A percentile compares a stretch with the other conserved stretches of the same genome.
phyloP scores from a whole-genome alignment of 2,113 vertebrate genomes.

The Archilochus colubris region DNA sequence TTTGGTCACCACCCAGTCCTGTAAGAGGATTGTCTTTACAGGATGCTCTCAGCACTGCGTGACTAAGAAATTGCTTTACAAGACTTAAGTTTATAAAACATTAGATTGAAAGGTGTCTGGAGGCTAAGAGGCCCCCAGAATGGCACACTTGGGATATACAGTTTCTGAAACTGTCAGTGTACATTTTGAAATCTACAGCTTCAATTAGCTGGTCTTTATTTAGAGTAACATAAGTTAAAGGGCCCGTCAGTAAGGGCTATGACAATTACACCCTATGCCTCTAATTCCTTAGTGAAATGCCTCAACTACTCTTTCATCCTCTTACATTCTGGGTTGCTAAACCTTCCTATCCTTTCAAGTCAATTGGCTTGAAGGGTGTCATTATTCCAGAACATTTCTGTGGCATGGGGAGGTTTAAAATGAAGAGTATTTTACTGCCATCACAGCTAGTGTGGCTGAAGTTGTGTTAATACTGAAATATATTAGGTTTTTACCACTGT shows the following conservation, averaged over 20 bases:
- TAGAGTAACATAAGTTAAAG: neutral
- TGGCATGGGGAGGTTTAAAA: neutral
- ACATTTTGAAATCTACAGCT: neutral
- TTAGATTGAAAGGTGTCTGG: neutral
- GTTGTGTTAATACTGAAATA: neutral
- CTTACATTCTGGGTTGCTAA: neutral
- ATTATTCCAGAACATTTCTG: neutral
- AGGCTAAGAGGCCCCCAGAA: neutral
- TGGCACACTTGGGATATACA: neutral
- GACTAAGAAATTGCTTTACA: neutral
- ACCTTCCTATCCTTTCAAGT: neutral
- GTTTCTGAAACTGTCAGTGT: neutral
- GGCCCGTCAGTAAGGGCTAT: neutral
- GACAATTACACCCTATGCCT: neutral
- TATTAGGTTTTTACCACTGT: neutral
- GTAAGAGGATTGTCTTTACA: neutral
- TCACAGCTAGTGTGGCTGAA: neutral
- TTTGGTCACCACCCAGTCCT: neutral
- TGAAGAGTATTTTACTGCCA: neutral
- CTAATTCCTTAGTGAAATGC: neutral
- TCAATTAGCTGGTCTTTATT: neutral
- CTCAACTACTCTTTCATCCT: neutral
- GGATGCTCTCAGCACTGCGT: neutral
- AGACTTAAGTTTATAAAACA: neutral
- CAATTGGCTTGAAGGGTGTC: neutral